A percentile compares a stretch with the other conserved stretches of the same genome.
These are phyloP conservation scores for Lordiphosa clarofinis DNA, from an alignment of 1,140 invertebrate species.

Conservation along the genomic window DNA sequence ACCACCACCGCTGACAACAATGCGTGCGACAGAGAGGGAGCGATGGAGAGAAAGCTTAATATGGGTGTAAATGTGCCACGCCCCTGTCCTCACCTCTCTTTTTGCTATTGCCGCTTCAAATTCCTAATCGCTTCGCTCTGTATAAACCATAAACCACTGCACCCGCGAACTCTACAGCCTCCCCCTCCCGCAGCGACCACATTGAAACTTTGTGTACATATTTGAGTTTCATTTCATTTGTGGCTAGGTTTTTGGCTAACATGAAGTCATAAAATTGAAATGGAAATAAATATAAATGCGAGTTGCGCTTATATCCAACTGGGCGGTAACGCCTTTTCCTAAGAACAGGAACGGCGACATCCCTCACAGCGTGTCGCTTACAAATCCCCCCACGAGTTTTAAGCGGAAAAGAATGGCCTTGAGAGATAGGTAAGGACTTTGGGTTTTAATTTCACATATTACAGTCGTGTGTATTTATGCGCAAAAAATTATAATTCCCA, in stretches of 20 bases:
- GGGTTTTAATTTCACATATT: neutral
- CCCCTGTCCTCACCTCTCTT: constrained; percentile 34
- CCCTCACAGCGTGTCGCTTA: constrained; percentile 27
- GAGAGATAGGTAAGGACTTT: constrained; percentile 3
- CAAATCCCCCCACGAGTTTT: constrained; percentile 47
- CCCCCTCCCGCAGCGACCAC: constrained; percentile 18
- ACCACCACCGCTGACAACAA: constrained; percentile 49
- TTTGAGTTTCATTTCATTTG: constrained; percentile 77
- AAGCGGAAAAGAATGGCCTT: constrained; percentile 5
- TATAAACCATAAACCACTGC: constrained; percentile 44
- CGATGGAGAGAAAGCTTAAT: constrained; percentile 31
- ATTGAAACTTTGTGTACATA: constrained; percentile 74
- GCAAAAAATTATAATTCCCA: no score
- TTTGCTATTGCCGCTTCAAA: constrained; percentile 42
- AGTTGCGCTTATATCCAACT: constrained; percentile 50
- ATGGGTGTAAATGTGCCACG: constrained; percentile 60
- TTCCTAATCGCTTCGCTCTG: constrained; percentile 62
- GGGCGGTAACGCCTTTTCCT: constrained; percentile 49
- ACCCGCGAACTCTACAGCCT: neutral
- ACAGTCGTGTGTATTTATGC: no score
- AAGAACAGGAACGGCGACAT: constrained; percentile 7
- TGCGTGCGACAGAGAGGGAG: constrained; percentile 3
- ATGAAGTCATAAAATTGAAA: constrained; percentile 78
- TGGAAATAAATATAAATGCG: constrained; percentile 77
- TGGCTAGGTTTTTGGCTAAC: constrained; percentile 66